Evolutionary conservation across 1,140 invertebrate genomes (phyloP).

Genomic region (Leptonema lineaticorne): DNA sequence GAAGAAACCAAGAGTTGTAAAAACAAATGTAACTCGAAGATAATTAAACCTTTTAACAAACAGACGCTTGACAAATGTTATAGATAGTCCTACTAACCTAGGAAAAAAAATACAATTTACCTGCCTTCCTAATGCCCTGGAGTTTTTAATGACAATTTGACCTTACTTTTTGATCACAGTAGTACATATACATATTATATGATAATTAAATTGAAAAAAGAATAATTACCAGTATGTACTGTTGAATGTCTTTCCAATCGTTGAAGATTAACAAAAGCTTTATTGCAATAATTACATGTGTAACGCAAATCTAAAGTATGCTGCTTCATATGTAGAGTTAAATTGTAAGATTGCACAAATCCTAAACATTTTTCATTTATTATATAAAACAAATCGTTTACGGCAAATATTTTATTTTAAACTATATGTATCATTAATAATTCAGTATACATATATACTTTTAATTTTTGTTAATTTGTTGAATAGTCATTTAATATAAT

Average conservation of each 20-base stretch:
- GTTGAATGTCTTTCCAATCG: slow-evolving; percentile 22
- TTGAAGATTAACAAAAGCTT: slow-evolving; percentile 19
- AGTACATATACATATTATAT: neutral
- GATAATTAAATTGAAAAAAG: neutral
- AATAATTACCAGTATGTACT: slow-evolving; percentile 28
- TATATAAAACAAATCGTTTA: too few species aligned
- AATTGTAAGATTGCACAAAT: slow-evolving; percentile 29
- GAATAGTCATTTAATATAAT: too few species aligned
- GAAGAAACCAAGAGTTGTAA: too few species aligned
- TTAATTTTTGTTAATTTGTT: too few species aligned
- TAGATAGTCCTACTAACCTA: neutral
- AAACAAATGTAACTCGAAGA: too few species aligned
- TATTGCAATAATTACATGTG: slow-evolving; percentile 27
- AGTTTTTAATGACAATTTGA: too few species aligned
- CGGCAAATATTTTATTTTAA: slow-evolving; percentile 4
- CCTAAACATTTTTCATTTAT: too few species aligned
- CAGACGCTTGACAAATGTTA: too few species aligned
- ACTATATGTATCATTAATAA: neutral
- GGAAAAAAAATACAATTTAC: neutral
- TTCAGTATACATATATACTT: too few species aligned
- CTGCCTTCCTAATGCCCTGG: too few species aligned
- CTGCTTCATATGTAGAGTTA: slow-evolving; percentile 30
- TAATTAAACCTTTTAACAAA: too few species aligned
- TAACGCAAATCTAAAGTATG: slow-evolving; percentile 22
- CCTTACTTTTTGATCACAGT: too few species aligned